A percentile compares a stretch with the other conserved stretches of the same genome.
Evolutionary conservation across 1,140 invertebrate genomes (phyloP).

Genomic region (Cryptotermes secundus): DNA sequence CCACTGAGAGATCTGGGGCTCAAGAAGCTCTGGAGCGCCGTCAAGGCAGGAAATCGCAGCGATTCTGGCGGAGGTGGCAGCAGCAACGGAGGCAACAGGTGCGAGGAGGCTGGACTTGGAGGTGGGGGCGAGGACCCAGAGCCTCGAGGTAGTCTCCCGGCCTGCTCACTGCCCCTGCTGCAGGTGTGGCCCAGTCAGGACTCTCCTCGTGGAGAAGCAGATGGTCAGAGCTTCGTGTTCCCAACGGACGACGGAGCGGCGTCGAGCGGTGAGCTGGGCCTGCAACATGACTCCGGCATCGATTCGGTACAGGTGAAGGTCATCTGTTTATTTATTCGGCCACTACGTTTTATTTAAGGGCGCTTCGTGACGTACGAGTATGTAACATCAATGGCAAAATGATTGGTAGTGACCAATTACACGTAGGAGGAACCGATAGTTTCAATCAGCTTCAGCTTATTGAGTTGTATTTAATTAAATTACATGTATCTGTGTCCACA

Average conservation of each 20-base stretch:
- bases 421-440: too few relatives aligned
- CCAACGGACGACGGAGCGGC: constrained; percentile 47
- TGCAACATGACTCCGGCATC: constrained; percentile 60
- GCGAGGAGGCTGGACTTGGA: background rate
- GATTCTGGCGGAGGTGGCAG: constrained; percentile 37
- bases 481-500: too few relatives aligned
- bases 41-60: constrained; percentile 48
- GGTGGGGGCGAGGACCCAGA: background rate
- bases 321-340: too few relatives aligned
- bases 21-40: constrained; percentile 54
- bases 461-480: too few relatives aligned
- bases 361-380: too few relatives aligned
- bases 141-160: constrained; percentile 41
- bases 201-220: constrained; percentile 65
- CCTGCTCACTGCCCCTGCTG: constrained; percentile 60
- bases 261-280: constrained; percentile 46
- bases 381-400: too few relatives aligned
- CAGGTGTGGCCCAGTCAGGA: constrained; percentile 67
- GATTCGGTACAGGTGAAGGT: constrained; percentile 64
- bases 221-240: constrained; percentile 68
- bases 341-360: too few relatives aligned
- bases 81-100: constrained; percentile 42
- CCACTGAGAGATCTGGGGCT: constrained; percentile 57
- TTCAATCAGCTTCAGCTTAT: too few relatives aligned
- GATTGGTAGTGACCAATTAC: too few relatives aligned